Evolutionary conservation across 2,888 invertebrate species (phyloP), one percentile per base, ranked within the genome.

Genomic region (Zelleria hepariella): DNA sequence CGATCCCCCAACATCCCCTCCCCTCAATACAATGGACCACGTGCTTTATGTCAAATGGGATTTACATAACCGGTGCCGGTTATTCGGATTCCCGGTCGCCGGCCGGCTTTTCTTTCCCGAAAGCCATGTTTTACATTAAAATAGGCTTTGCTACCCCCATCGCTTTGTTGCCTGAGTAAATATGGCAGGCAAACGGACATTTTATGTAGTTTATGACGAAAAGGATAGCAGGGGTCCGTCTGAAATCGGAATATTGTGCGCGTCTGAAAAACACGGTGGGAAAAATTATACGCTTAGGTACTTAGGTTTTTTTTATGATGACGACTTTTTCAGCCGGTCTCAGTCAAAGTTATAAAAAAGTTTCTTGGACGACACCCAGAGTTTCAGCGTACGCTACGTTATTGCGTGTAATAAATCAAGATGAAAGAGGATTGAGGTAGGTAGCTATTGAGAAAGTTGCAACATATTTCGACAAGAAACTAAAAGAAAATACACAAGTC

Each of bases 61-160:
- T 63, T 67, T 61, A 60, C 64, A 64, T 62, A 64, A 64, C 60
- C 66, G 72, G 74, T 70, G 70, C 73, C 71, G 74, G 71, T 65
- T 63, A 72, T 77, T n/a, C n/a, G 77, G 68, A n/a, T n/a, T n/a
- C n/a, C 73, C 71, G 73, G 70, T 64, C 63, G 72, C 78, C 77
- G 69, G 70, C 68, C 67, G 68, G 67, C 65, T 57, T 66, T 65
- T 62, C 59, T 51, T 63, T 61, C 59, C 57, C 58, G 60, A 61
- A 62, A 62, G 58, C 56, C 53, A 32, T 57, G 55, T 58, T 32
- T 58, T 52, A 55, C 32, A 59, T 47, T 47, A 49, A 23, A 58
- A 59, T 62, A 67, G 57, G 58, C 64, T 60, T 64, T 63, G 66
- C 61, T 63, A 63, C 61, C 64, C 62, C 63, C 57, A 62, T 65